phyloP scores from a whole-genome alignment of 2,888 invertebrate genomes.

The Nesidiocoris tenuis region DNA sequence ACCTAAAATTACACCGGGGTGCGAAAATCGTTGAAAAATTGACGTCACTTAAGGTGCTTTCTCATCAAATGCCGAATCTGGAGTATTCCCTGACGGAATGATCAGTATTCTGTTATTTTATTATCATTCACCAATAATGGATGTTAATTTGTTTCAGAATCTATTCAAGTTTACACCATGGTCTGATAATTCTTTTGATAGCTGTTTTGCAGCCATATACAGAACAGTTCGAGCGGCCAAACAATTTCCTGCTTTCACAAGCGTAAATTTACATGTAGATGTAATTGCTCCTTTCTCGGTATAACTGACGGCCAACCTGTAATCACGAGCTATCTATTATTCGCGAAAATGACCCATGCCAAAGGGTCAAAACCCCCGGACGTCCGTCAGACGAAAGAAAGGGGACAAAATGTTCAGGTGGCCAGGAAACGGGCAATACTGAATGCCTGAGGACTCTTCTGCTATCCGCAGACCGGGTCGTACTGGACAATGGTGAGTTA shows the following conservation, averaged over 20 bases:
- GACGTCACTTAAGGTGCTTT: no score
- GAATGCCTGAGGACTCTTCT: not conserved
- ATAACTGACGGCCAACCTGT: no score
- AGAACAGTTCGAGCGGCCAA: no score
- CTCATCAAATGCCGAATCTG: no score
- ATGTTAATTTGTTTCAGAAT: no score
- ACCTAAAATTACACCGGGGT: no score
- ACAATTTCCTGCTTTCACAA: not conserved
- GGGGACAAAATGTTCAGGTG: not conserved
- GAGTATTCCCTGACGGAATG: no score
- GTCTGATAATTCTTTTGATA: not conserved
- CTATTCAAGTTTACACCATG: no score
- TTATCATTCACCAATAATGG: no score
- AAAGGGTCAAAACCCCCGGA: not conserved
- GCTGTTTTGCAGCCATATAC: no score
- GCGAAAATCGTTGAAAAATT: no score
- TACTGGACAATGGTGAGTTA: not conserved
- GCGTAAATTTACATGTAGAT: not conserved
- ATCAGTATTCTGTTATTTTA: no score
- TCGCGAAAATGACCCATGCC: not conserved
- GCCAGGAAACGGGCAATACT: not conserved
- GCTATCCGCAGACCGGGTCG: not conserved
- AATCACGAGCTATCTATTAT: not conserved
- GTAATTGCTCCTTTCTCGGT: not conserved
- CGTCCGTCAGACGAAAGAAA: not conserved